Evolutionary conservation across 2,797 vertebrate species (phyloP).

Genomic region (Hozukius guyotensis): DNA sequence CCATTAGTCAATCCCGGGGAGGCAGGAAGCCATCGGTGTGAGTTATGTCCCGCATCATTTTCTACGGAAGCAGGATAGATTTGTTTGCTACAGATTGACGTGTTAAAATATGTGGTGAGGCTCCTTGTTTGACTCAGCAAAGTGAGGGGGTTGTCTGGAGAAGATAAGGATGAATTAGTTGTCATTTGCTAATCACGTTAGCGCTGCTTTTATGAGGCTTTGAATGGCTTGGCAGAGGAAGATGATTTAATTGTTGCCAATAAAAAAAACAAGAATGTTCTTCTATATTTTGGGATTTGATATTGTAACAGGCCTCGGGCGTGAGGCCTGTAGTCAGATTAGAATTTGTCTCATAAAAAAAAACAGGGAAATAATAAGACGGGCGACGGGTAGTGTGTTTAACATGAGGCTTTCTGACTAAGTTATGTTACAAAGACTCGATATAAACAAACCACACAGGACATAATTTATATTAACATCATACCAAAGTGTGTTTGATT

Average conservation of each 20-base stretch:
- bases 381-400: background rate
- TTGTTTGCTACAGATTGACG: constrained; percentile 44
- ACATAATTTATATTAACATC: background rate
- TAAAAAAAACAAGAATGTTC: background rate
- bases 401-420: background rate
- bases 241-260: constrained; percentile 30
- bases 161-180: constrained; percentile 44
- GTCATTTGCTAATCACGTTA: constrained; percentile 45
- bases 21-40: constrained; percentile 55
- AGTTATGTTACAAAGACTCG: background rate
- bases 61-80: constrained; percentile 66
- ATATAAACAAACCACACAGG: background rate
- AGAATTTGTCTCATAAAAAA: background rate
- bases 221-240: constrained; percentile 20
- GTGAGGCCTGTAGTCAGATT: background rate
- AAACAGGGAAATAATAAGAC: background rate
- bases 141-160: constrained; percentile 34
- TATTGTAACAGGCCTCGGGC: background rate
- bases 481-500: background rate
- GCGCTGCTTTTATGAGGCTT: constrained; percentile 31
- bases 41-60: constrained; percentile 71
- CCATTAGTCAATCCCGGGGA: constrained; percentile 66
- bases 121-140: constrained; percentile 49
- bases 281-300: background rate
- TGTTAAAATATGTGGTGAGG: constrained; percentile 29